A percentile compares a stretch with the other conserved stretches of the same genome.
phyloP scores from a whole-genome alignment of 2,888 invertebrate species.

The Apotomis turbidana region DNA sequence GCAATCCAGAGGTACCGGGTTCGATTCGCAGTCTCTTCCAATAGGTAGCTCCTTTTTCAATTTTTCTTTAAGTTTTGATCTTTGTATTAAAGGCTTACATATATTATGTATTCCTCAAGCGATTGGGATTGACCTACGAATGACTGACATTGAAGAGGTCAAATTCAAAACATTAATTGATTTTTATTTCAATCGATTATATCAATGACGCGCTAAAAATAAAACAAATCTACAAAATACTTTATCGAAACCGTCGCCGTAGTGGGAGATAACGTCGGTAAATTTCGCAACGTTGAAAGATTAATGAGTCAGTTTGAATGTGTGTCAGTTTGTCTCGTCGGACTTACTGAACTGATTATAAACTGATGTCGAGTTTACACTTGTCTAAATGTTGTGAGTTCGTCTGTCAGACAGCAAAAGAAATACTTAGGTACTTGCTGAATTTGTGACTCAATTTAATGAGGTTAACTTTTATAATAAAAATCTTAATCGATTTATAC shows the following conservation, averaged over 20 bases:
- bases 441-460: too few relatives aligned
- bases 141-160: conserved; percentile 5
- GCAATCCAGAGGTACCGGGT: too few relatives aligned
- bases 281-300: conserved; percentile 1
- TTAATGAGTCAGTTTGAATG: conserved; percentile 28
- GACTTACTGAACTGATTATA: not conserved
- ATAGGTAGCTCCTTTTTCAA: too few relatives aligned
- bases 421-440: too few relatives aligned
- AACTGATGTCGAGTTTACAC: not conserved
- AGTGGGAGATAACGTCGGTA: conserved; percentile 17
- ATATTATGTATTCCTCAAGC: not conserved
- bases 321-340: conserved; percentile 25
- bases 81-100: too few relatives aligned
- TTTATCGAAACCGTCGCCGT: conserved; percentile 2
- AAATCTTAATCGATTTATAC: too few relatives aligned
- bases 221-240: not conserved
- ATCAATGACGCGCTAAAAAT: conserved; percentile 15
- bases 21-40: too few relatives aligned
- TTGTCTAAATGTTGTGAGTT: not conserved
- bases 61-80: too few relatives aligned
- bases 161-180: conserved; percentile 1
- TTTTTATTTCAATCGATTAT: not conserved
- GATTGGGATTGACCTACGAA: not conserved
- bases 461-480: too few relatives aligned
- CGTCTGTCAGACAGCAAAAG: too few relatives aligned